Conservation (phyloP, 2,888 invertebrate genomes). For the Hoplodrina ambigua region DNA sequence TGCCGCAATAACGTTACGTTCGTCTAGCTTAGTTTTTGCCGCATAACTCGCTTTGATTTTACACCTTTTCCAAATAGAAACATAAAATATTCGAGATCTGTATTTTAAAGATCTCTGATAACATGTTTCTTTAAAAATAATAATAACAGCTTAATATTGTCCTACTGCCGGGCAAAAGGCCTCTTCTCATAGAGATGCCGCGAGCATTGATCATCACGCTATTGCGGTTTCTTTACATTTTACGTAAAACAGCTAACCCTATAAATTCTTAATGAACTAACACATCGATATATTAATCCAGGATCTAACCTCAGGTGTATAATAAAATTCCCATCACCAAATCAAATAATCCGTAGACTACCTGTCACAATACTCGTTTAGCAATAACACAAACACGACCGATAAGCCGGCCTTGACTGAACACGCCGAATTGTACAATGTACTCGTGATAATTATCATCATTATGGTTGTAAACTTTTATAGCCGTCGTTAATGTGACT, state of each 20-base stretch:
- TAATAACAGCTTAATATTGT: too few species aligned
- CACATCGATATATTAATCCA: not conserved
- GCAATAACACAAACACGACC: conserved; percentile 21
- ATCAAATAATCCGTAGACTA: conserved; percentile 18
- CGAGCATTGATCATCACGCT: too few species aligned
- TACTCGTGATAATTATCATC: conserved; percentile 26
- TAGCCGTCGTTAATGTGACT: conserved; percentile 20
- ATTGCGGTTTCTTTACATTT: not conserved
- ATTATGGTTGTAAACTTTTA: conserved; percentile 16
- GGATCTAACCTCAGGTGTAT: not conserved
- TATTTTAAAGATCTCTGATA: too few species aligned
- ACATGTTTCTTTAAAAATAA: too few species aligned
- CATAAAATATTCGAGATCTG: not conserved
- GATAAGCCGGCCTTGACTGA: conserved; percentile 50
- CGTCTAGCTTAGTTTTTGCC: conserved; percentile 28
- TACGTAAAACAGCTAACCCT: not conserved
- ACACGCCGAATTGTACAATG: conserved; percentile 32
- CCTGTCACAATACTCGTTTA: conserved; percentile 18
- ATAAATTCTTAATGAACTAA: too few species aligned
- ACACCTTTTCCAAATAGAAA: not conserved
- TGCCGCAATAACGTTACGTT: conserved; percentile 15
- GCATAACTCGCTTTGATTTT: not conserved
- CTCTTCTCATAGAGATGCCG: too few species aligned
- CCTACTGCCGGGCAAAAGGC: too few species aligned
- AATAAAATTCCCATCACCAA: not conserved